A percentile compares a stretch with the other conserved stretches of the same genome.
Evolutionary conservation across 2,113 vertebrate genomes (phyloP).

Genomic region (Prunella himalayana): DNA sequence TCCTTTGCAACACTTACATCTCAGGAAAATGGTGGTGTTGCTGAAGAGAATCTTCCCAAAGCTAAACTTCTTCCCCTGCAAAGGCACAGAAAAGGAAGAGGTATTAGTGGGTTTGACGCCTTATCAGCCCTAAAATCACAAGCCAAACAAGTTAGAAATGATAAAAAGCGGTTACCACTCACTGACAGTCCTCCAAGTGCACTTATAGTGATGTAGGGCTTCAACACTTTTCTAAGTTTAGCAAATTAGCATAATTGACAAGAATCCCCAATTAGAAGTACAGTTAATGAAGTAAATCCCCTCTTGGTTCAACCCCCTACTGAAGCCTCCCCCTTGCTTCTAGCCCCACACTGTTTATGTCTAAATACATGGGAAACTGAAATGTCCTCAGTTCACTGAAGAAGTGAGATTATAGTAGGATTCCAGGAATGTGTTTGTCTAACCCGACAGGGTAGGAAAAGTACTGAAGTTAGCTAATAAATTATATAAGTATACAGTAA

Average conservation of each 20-base stretch:
- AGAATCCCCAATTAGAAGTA: neutral
- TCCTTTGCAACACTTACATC: conserved; percentile 70
- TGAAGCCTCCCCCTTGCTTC: neutral
- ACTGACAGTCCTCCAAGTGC: neutral
- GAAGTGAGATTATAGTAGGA: neutral
- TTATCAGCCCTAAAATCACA: neutral
- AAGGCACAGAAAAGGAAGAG: neutral
- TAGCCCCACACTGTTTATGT: neutral
- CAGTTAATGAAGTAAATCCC: neutral
- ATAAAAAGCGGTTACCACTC: neutral
- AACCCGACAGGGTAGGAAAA: neutral
- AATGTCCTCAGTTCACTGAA: neutral
- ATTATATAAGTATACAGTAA: neutral
- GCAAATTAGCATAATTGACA: neutral
- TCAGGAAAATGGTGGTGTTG: conserved; percentile 77
- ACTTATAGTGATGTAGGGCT: neutral
- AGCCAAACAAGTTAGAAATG: neutral
- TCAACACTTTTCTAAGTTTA: neutral
- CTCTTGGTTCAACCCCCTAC: fast-evolving
- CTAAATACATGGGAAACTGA: neutral
- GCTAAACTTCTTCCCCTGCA: conserved; percentile 74
- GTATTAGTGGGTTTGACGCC: neutral
- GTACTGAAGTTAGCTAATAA: neutral
- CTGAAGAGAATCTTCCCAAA: conserved; percentile 81
- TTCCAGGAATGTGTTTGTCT: neutral